Evolutionary conservation across 92 coral and sea anemone genomes (phyloP).

Genomic region (Paragorgia papillata): DNA sequence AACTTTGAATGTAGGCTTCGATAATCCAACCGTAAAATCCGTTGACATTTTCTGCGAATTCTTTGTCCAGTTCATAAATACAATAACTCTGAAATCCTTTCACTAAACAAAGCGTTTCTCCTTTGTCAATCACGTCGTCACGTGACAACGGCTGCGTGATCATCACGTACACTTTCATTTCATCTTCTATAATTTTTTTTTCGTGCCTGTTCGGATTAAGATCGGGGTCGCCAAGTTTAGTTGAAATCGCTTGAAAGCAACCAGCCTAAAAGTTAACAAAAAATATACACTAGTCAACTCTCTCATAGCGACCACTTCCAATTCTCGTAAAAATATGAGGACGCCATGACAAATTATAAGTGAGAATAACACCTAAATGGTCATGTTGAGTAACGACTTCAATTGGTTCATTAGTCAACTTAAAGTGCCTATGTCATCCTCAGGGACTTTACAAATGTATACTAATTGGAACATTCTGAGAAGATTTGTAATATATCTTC

Average conservation of each 20-base stretch:
- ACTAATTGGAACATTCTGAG: too few relatives aligned
- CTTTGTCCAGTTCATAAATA: constrained; percentile 65
- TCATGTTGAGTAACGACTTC: too few relatives aligned
- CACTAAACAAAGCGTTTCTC: constrained; percentile 54
- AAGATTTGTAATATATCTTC: too few relatives aligned
- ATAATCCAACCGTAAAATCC: constrained; percentile 80
- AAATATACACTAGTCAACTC: background rate
- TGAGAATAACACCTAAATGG: too few relatives aligned
- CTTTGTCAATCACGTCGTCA: constrained; percentile 49
- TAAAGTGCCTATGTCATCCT: too few relatives aligned
- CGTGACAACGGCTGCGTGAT: constrained; percentile 50
- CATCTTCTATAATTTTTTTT: constrained; percentile 45
- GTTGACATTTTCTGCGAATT: constrained; percentile 48
- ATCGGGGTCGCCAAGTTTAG: constrained; percentile 15
- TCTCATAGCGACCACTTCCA: too few relatives aligned
- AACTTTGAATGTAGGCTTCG: constrained; percentile 68
- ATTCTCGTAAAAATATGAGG: too few relatives aligned
- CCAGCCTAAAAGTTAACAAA: constrained; percentile 6
- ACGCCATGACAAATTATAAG: too few relatives aligned
- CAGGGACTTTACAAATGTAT: too few relatives aligned
- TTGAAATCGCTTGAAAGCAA: constrained; percentile 23
- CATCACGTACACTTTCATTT: constrained; percentile 76
- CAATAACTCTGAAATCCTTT: constrained; percentile 69
- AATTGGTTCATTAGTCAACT: too few relatives aligned
- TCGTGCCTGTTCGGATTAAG: constrained; percentile 57